Conservation (phyloP, 2,797 vertebrate species). For the Anomalospiza imberbis region DNA sequence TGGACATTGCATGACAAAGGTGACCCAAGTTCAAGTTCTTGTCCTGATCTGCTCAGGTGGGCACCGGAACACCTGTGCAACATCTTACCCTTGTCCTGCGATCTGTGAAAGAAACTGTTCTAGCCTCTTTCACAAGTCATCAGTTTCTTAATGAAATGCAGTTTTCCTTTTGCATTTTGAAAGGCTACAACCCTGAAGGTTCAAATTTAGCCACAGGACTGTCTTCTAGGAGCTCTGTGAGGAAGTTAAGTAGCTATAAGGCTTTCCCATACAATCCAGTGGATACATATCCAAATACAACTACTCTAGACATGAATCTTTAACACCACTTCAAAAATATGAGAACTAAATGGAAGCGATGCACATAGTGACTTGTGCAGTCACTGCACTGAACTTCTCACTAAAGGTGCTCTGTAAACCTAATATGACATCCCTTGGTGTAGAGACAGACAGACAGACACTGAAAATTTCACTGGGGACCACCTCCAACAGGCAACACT, state of each 20-base stretch:
- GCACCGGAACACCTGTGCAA: background rate
- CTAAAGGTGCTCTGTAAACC: background rate
- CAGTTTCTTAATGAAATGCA: background rate
- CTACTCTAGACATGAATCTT: background rate
- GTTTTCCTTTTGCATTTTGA: background rate
- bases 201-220: background rate
- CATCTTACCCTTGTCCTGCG: background rate
- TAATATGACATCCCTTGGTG: background rate
- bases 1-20: background rate
- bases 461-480: background rate
- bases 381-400: background rate
- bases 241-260: background rate
- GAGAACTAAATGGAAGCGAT: background rate
- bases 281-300: background rate
- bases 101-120: background rate
- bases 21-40: background rate
- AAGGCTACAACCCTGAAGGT: background rate
- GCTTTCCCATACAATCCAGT: background rate
- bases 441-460: background rate
- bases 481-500: constrained; percentile 35
- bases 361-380: background rate
- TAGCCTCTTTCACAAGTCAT: background rate
- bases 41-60: background rate
- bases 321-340: background rate
- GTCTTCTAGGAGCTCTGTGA: background rate